These are phyloP conservation scores for Griposia aprilina DNA, from an alignment of 2,888 invertebrate species.

Conservation along the genomic window DNA sequence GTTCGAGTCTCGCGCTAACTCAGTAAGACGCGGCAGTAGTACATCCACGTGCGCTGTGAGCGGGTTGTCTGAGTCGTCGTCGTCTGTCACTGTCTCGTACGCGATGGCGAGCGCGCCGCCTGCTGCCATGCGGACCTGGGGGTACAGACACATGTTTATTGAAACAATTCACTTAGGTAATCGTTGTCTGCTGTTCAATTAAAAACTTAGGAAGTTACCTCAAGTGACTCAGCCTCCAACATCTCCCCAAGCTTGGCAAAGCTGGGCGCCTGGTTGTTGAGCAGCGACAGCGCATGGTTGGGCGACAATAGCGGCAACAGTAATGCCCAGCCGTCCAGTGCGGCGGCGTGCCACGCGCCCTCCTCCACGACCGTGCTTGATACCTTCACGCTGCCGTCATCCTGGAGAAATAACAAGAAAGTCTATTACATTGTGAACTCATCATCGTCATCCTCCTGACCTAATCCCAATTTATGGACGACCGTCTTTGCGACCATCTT, in stretches of 20 bases:
- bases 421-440: neutral
- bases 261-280: constrained; percentile 74
- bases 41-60: constrained; percentile 90
- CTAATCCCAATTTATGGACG: neutral
- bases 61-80: constrained; percentile 91
- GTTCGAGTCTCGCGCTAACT: constrained; percentile 97
- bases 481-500: neutral
- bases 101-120: constrained; percentile 88
- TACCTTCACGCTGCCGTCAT: constrained; percentile 92
- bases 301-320: constrained; percentile 95
- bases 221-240: constrained; percentile 84
- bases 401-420: constrained; percentile 79
- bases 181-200: neutral
- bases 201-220: constrained; percentile 62
- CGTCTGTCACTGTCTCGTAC: constrained; percentile 90
- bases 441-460: neutral
- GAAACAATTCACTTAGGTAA: neutral
- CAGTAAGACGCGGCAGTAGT: constrained; percentile 92
- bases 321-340: constrained; percentile 97
- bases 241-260: constrained; percentile 90
- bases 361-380: constrained; percentile 93
- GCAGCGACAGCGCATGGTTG: constrained; percentile 92
- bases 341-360: constrained; percentile 93
- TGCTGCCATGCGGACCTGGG: constrained; percentile 91
- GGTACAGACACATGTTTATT: neutral